Conservation (phyloP, 2,888 invertebrate genomes). For the Pollenia labialis region DNA sequence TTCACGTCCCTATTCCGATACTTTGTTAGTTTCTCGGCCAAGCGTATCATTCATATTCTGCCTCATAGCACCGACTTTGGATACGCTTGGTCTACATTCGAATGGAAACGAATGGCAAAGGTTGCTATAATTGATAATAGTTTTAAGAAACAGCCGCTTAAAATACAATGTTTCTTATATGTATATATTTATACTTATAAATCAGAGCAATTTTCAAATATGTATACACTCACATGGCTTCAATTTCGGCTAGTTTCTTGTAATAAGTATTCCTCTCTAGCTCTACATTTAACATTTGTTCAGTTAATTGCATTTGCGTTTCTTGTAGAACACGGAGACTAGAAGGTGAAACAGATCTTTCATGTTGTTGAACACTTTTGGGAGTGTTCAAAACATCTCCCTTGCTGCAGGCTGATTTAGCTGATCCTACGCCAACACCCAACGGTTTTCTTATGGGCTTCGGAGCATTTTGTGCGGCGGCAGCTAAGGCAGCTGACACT, state of each 20-base stretch:
- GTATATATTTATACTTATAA: background rate
- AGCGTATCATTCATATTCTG: too few species aligned
- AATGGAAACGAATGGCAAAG: too few species aligned
- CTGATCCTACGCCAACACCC: background rate
- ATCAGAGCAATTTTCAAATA: background rate
- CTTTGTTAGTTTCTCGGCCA: too few species aligned
- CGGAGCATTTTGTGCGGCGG: slow-evolving; percentile 64
- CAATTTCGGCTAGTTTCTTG: slow-evolving; percentile 78
- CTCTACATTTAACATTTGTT: slow-evolving; percentile 67
- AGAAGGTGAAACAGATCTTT: slow-evolving; percentile 73
- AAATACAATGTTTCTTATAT: too few species aligned
- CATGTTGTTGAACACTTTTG: slow-evolving; percentile 55
- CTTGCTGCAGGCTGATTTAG: slow-evolving; percentile 62
- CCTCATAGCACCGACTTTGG: too few species aligned
- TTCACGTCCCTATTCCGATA: too few species aligned
- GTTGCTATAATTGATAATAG: too few species aligned
- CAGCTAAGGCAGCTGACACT: slow-evolving; percentile 65
- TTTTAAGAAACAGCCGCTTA: too few species aligned
- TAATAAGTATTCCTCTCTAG: slow-evolving; percentile 78
- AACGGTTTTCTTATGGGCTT: slow-evolving; percentile 67
- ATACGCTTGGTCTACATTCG: too few species aligned
- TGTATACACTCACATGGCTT: slow-evolving; percentile 75
- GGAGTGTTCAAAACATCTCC: slow-evolving; percentile 60
- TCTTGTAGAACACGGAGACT: slow-evolving; percentile 73
- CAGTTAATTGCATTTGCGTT: slow-evolving; percentile 62